phyloP scores from a whole-genome alignment of 1,140 invertebrate genomes.

The Eueides isabella region DNA sequence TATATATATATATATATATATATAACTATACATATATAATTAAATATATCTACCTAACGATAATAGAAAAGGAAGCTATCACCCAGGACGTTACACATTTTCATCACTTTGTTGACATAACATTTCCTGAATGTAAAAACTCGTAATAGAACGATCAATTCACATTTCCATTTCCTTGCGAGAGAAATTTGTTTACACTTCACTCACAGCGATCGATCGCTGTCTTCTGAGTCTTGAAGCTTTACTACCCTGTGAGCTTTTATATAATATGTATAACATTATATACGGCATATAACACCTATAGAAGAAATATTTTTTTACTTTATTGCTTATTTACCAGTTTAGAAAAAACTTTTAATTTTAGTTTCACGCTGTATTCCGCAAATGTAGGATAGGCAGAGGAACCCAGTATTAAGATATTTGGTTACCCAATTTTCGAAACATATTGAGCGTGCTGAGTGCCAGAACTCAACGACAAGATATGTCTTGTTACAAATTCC shows the following conservation, averaged over 20 bases:
- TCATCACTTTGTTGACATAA: background rate
- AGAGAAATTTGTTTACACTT: conserved; percentile 15
- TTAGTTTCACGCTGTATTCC: too few species aligned
- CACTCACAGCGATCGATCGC: conserved; percentile 6
- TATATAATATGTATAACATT: background rate
- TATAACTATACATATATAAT: too few species aligned
- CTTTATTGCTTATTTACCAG: too few species aligned
- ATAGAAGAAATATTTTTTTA: background rate
- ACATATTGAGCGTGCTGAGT: too few species aligned
- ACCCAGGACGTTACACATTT: background rate
- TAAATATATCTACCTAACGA: too few species aligned
- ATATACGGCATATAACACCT: background rate
- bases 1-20: too few species aligned
- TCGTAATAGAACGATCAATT: conserved; percentile 17
- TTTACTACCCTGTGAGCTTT: background rate
- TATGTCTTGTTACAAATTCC: too few species aligned
- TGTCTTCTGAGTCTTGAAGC: background rate
- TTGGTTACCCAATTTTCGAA: too few species aligned
- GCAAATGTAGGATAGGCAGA: too few species aligned
- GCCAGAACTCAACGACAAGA: too few species aligned
- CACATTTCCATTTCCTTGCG: conserved; percentile 19
- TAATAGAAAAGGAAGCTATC: background rate
- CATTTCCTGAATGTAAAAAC: background rate
- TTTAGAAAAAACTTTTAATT: too few species aligned
- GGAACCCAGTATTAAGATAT: background rate